phyloP scores from a whole-genome alignment of 2,797 vertebrate genomes.

The Heliangelus exortis region DNA sequence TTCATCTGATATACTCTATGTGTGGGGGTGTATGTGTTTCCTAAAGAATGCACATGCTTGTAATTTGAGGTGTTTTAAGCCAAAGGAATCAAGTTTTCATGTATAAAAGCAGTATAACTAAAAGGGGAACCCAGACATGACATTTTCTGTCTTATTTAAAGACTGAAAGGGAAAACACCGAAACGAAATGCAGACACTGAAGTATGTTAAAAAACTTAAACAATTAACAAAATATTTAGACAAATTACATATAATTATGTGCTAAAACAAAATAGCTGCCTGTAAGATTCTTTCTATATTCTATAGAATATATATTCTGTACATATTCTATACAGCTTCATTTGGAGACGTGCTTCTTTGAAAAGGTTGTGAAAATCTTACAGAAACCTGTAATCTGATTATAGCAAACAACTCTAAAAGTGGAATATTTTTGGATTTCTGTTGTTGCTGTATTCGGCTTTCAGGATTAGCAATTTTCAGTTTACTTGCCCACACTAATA shows the following conservation, averaged over 20 bases:
- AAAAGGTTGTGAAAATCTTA: conserved; percentile 31
- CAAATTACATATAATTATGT: conserved; percentile 41
- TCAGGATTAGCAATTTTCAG: not conserved
- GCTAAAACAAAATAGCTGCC: conserved; percentile 35
- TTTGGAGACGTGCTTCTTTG: conserved; percentile 5
- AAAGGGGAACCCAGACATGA: conserved; percentile 15
- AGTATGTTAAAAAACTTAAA: conserved; percentile 23
- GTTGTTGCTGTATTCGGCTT: not conserved
- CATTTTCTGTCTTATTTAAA: not conserved
- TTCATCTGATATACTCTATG: conserved; percentile 16
- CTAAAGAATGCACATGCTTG: conserved; percentile 12
- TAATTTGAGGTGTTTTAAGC: conserved; percentile 32
- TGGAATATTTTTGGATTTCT: not conserved
- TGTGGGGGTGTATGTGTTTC: not conserved
- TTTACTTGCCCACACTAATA: not conserved
- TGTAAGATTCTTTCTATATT: not conserved
- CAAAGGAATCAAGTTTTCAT: not conserved
- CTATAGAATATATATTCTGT: too few relatives aligned
- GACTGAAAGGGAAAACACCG: not conserved
- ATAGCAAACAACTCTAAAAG: not conserved
- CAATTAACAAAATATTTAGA: conserved; percentile 56
- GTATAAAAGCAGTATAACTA: not conserved
- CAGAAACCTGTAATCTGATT: conserved; percentile 3
- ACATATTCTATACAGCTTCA: conserved; percentile 7
- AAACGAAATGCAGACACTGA: not conserved